Conservation (phyloP, 2,797 vertebrate genomes). For the Clarias platycephalus region DNA sequence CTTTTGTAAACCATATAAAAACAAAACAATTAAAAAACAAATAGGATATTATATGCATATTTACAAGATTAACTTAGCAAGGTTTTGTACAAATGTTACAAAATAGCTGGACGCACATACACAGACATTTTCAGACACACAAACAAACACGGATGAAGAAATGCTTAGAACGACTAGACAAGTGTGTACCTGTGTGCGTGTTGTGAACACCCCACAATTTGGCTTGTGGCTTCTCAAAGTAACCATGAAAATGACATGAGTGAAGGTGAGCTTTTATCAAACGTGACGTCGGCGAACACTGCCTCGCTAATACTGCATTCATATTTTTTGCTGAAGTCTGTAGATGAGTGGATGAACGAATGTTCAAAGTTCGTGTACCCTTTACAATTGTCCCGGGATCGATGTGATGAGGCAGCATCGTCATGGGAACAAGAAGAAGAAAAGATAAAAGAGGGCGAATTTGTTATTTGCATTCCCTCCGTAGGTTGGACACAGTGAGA, state of each 20-base stretch:
- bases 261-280: conserved; percentile 35
- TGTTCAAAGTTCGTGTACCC: conserved; percentile 15
- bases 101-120: conserved; percentile 67
- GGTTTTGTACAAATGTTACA: conserved; percentile 85
- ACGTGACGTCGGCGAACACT: conserved; percentile 41
- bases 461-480: conserved; percentile 20
- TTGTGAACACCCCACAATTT: conserved; percentile 17
- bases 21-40: conserved; percentile 61
- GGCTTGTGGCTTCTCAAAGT: conserved; percentile 29
- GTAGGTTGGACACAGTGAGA: conserved; percentile 33
- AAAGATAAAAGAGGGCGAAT: neutral
- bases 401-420: conserved; percentile 27
- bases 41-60: conserved; percentile 74
- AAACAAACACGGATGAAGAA: conserved; percentile 44
- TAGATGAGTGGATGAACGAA: neutral
- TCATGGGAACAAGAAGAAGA: conserved; percentile 27
- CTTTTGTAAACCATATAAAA: conserved; percentile 81
- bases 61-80: conserved; percentile 84
- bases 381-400: neutral
- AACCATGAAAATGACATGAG: conserved; percentile 6
- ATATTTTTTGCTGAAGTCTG: conserved; percentile 24
- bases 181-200: conserved; percentile 31
- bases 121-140: conserved; percentile 61
- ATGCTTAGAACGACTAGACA: conserved; percentile 29
- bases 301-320: conserved; percentile 57